Evolutionary conservation across 1,140 invertebrate species (phyloP).

Genomic region (Drosophila guanche): DNA sequence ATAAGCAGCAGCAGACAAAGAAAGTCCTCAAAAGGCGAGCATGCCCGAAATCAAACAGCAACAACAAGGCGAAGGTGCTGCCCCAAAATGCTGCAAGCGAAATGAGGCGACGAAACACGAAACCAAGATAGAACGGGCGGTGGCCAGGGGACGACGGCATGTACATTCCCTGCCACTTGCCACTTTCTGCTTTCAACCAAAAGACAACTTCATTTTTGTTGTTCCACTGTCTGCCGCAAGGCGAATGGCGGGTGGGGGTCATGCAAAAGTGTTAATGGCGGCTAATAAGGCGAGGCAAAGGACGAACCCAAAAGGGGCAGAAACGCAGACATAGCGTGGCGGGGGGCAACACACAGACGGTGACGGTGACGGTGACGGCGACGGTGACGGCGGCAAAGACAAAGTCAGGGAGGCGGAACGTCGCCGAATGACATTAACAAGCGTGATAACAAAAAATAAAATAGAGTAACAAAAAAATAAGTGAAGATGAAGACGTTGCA

Average conservation of each 20-base stretch:
- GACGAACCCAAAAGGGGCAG: slow-evolving; percentile 22
- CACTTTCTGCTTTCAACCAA: background rate
- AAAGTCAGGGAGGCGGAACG: slow-evolving; percentile 25
- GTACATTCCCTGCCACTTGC: too few relatives aligned
- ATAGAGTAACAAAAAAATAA: slow-evolving; percentile 1
- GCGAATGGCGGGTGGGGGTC: slow-evolving; percentile 1
- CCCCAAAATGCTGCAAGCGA: slow-evolving; percentile 63
- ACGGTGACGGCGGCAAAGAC: slow-evolving; percentile 11
- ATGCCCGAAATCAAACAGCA: slow-evolving; percentile 45
- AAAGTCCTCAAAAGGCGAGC: slow-evolving; percentile 36
- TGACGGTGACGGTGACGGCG: background rate
- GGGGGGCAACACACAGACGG: too few relatives aligned
- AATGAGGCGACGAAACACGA: slow-evolving; percentile 62
- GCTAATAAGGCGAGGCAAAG: slow-evolving; percentile 72
- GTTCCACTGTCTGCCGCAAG: slow-evolving; percentile 12
- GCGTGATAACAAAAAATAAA: slow-evolving; percentile 65
- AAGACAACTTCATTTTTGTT: slow-evolving; percentile 42
- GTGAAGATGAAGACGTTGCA: slow-evolving; percentile 18
- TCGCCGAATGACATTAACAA: slow-evolving; percentile 69
- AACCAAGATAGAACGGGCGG: slow-evolving; percentile 41
- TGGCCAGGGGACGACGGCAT: too few relatives aligned
- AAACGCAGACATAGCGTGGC: background rate
- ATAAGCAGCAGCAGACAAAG: slow-evolving; percentile 54
- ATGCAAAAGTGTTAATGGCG: slow-evolving; percentile 73
- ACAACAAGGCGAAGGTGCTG: slow-evolving; percentile 22